Percentiles rank a stretch among this genome's conserved stretches.
These are phyloP conservation scores for Scophthalmus maximus DNA, from an alignment of 2,113 vertebrate species.

Conservation along the genomic window DNA sequence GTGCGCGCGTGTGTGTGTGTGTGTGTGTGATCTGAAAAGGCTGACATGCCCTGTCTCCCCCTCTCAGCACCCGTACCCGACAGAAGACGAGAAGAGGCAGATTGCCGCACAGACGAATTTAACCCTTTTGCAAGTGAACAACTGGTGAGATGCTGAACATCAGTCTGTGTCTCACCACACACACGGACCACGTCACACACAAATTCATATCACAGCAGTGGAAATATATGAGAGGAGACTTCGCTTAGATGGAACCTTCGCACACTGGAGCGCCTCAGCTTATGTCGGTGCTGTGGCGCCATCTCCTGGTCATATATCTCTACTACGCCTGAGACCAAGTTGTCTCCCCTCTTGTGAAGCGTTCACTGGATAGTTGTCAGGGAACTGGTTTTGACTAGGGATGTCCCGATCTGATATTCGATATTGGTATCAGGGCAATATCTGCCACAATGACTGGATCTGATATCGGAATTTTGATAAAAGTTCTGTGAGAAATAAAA, in stretches of 20 bases:
- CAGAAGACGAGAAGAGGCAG: constrained; percentile 98
- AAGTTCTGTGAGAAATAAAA: too few species aligned
- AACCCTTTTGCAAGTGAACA: constrained; percentile 98
- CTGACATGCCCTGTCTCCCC: constrained; percentile 7
- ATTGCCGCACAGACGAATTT: constrained; percentile 97
- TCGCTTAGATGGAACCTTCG: background rate
- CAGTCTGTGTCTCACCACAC: background rate
- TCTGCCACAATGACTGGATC: too few species aligned
- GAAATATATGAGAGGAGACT: background rate
- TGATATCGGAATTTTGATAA: too few species aligned
- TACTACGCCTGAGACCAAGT: constrained; percentile 17
- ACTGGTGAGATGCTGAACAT: constrained; percentile 88
- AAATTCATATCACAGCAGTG: background rate
- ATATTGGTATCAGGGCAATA: too few species aligned
- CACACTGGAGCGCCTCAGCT: too few species aligned
- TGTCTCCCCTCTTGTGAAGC: too few species aligned
- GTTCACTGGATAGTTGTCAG: too few species aligned
- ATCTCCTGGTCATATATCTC: constrained; percentile 61
- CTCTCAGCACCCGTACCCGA: constrained; percentile 96
- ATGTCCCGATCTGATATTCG: too few species aligned
- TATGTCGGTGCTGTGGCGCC: constrained; percentile 47
- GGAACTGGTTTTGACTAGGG: too few species aligned
- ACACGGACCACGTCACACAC: background rate
- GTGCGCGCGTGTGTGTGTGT: background rate
- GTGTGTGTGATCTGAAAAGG: background rate